phyloP scores from a whole-genome alignment of 1,140 invertebrate species.

The Bombus polaris region DNA sequence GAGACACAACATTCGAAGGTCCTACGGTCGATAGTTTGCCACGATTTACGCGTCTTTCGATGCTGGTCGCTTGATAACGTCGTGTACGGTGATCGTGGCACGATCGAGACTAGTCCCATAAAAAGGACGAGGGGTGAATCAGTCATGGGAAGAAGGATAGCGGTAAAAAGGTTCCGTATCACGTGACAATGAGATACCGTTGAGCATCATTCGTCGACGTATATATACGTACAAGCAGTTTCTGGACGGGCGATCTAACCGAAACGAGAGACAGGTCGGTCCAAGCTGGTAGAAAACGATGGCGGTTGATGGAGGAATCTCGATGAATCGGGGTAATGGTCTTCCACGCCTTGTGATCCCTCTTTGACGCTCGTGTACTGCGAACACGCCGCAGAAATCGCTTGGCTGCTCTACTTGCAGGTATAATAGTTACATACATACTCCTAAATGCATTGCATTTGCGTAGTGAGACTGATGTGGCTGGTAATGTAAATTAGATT shows the following conservation, averaged over 20 bases:
- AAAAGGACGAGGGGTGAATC: neutral
- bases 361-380: neutral
- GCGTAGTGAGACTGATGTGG: too few relatives aligned
- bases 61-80: neutral
- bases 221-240: neutral
- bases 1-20: neutral
- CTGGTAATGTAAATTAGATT: too few relatives aligned
- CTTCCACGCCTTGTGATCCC: neutral
- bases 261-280: neutral
- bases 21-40: neutral
- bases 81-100: neutral
- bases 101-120: neutral
- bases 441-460: too few relatives aligned
- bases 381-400: slow-evolving; percentile 7
- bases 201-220: neutral
- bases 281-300: neutral
- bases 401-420: neutral
- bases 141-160: neutral
- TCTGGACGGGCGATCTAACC: neutral
- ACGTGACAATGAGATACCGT: slow-evolving; percentile 8
- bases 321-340: slow-evolving; percentile 4
- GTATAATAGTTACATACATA: too few relatives aligned
- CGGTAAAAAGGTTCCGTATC: neutral
- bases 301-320: neutral
- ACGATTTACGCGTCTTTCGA: neutral